Percentiles rank a stretch among this genome's conserved stretches.
Conservation (phyloP, 2,113 vertebrate genomes). For the Butastur rufipennis region DNA sequence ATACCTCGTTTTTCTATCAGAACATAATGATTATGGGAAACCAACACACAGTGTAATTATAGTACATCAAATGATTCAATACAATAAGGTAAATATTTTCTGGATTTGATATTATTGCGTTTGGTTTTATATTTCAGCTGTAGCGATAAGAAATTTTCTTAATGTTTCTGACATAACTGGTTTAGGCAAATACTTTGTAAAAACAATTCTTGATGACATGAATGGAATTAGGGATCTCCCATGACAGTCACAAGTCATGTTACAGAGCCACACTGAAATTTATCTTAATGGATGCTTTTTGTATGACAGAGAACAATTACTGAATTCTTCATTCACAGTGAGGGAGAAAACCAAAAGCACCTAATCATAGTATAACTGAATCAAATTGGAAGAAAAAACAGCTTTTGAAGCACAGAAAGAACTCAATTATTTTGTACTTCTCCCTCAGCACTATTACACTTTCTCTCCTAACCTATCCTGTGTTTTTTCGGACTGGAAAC, state of each 20-base stretch:
- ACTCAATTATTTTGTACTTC: not conserved
- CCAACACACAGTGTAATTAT: not conserved
- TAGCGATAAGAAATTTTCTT: not conserved
- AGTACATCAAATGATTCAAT: not conserved
- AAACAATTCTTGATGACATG: not conserved
- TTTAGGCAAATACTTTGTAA: not conserved
- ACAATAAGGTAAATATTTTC: not conserved
- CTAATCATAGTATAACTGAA: not conserved
- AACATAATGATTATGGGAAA: not conserved
- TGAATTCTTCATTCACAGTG: not conserved
- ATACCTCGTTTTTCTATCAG: not conserved
- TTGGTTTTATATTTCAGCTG: not conserved
- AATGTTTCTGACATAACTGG: not conserved
- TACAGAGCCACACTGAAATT: not conserved
- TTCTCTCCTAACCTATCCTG: not conserved
- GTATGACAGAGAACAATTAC: not conserved
- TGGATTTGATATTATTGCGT: not conserved
- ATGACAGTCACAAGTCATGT: not conserved
- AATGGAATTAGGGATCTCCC: not conserved
- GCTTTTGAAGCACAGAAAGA: not conserved
- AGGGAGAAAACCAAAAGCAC: not conserved
- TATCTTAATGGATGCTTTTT: not conserved
- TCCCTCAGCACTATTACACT: not conserved
- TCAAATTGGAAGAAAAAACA: not conserved
- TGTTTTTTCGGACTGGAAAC: not conserved